phyloP scores from a whole-genome alignment of 2,888 invertebrate species.

The Nephrocerus scutellatus region DNA sequence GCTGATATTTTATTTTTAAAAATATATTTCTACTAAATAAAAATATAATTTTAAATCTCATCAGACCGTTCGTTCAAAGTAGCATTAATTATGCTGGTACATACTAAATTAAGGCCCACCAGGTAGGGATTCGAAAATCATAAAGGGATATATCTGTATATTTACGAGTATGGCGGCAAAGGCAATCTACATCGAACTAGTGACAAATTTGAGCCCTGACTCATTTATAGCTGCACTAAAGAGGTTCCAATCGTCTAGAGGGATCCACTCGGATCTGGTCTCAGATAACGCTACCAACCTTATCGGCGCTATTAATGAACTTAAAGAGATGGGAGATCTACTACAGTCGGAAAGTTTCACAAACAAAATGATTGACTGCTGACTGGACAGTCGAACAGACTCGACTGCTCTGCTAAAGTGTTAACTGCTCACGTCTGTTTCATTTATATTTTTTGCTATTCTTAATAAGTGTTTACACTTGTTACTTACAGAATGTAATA shows the following conservation, averaged over 20 bases:
- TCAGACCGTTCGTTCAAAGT: conserved; percentile 10
- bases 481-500: no score
- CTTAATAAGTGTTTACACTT: no score
- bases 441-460: no score
- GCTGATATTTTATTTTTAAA: no score
- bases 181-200: conserved; percentile 16
- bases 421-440: no score
- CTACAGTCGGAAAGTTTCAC: no score
- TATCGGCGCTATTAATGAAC: conserved; percentile 7
- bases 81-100: conserved; percentile 15
- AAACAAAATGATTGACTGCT: no score
- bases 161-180: conserved; percentile 17
- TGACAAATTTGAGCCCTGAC: conserved; percentile 10
- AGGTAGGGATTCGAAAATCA: conserved; percentile 2
- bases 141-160: conserved; percentile 13
- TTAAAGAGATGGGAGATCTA: conserved; percentile 2
- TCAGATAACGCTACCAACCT: conserved; percentile 11
- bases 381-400: no score
- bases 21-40: no score
- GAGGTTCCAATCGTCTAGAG: conserved; percentile 7
- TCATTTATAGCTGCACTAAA: conserved; percentile 9
- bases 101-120: conserved; percentile 9
- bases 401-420: no score
- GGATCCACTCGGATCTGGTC: conserved; percentile 11
- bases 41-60: no score